Base-by-base conservation (phyloP, 2,797 vertebrate species). In the Esox masquinongy region DNA sequence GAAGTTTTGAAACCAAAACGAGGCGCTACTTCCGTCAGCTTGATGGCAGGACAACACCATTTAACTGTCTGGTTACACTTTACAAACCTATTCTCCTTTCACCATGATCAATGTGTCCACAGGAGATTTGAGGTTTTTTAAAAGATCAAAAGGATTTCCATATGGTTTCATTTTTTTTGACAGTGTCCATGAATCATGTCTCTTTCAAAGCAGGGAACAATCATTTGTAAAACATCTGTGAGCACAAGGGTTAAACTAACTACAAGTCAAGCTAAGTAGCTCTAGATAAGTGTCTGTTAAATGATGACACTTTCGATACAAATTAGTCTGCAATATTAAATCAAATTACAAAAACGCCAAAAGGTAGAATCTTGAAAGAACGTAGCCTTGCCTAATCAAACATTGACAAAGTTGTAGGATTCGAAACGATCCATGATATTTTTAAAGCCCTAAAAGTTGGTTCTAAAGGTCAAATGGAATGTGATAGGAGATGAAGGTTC, bases 181-280 rank as follows among this genome's bases (percentile, higher is more conserved):
- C 3, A 14, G 26, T 29, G 16, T 5, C 16, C 14, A 8, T 22
- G 6, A 22, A 8, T 31, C 71, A 73, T 73, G 14, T 39, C n/a
- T 59, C 53, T 59, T 61, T 61, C 31, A 73, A 73, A 73, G 68
- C 47, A 70, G 53, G 31, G 31, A 59, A 26, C 53, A 19, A n/a
- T 61, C 31, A 17, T 43, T 19, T 6, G 51, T 61, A 39, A 36
- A 43, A 36, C 8, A 15, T 72, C 26, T 72, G 70, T 72, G 70
- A 53, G 50, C 17, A 72, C 56, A 56, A 72, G 16, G 50, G 50
- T 53, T 19, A 34, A n/a, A 12, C 39, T 26, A 22, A 24, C 17
- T 2, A n/a, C 9, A 64, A 22, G 22, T 64, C 22, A 64, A 64
- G 22, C 9, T 24, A 34, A 36, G 26, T 34, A 68, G 36, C 14